Evolutionary conservation across 1,140 invertebrate genomes (phyloP).

Genomic region (Zaprionus ornatus): DNA sequence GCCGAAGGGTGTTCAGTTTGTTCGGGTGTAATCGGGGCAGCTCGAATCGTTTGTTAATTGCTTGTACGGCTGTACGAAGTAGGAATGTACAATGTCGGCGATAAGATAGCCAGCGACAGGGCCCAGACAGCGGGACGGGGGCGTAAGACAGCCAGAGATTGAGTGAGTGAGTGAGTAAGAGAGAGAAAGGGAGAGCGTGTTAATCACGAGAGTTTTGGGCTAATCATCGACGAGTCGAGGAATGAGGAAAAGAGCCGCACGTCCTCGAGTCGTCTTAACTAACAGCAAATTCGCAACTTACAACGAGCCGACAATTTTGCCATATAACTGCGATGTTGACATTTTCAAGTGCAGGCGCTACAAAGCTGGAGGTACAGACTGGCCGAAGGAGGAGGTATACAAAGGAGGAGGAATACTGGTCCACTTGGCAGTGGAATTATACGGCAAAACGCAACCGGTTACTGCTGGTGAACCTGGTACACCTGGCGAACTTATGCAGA

Average conservation of each 20-base stretch:
- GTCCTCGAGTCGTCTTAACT: conserved; percentile 1
- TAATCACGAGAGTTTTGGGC: conserved; percentile 32
- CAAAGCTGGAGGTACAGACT: not conserved
- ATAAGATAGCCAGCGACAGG: conserved; percentile 57
- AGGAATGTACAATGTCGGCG: conserved; percentile 67
- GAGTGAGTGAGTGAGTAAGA: not conserved
- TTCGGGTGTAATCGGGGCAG: conserved; percentile 21
- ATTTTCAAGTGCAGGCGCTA: conserved; percentile 10
- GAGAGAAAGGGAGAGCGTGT: conserved; percentile 4
- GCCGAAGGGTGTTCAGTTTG: not conserved
- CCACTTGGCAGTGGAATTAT: conserved; percentile 60
- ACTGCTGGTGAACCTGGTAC: not conserved
- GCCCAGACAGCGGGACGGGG: not conserved
- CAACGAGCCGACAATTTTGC: conserved; percentile 14
- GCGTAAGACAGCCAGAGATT: not conserved
- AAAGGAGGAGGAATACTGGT: not conserved
- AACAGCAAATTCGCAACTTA: conserved; percentile 1
- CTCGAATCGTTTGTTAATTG: conserved; percentile 79
- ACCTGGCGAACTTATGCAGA: conserved; percentile 25
- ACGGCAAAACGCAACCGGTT: conserved; percentile 39
- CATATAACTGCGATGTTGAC: conserved; percentile 12
- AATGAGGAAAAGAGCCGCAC: conserved; percentile 27
- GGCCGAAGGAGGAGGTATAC: too few relatives aligned
- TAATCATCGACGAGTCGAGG: conserved; percentile 11
- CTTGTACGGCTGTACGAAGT: conserved; percentile 75